Evolutionary conservation across 2,888 invertebrate species (phyloP).

Genomic region (Macaria liturata): DNA sequence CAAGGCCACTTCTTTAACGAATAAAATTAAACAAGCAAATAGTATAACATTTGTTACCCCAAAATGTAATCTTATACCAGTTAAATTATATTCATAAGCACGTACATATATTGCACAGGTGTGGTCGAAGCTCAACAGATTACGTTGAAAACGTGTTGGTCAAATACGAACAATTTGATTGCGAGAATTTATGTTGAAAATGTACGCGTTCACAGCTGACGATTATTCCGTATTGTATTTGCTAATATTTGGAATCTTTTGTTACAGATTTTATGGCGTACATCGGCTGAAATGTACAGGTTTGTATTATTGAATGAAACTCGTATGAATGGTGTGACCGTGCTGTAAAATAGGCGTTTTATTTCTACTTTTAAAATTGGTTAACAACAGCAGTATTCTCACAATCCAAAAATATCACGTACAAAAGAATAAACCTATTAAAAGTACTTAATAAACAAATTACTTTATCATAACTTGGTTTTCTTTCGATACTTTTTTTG

Average conservation of each 20-base stretch:
- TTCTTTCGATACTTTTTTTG: too few species aligned
- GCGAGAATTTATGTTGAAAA: conserved; percentile 19
- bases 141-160: conserved; percentile 27
- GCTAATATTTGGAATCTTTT: conserved; percentile 25
- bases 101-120: conserved; percentile 1
- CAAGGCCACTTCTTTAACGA: too few species aligned
- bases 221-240: conserved; percentile 20
- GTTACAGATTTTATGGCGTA: conserved; percentile 36
- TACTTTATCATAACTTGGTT: too few species aligned
- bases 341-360: too few species aligned
- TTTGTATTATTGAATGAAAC: conserved; percentile 11
- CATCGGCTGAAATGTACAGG: conserved; percentile 34
- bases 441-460: too few species aligned
- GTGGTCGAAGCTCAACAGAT: conserved; percentile 19
- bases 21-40: too few species aligned
- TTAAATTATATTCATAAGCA: not conserved
- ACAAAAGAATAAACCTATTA: too few species aligned
- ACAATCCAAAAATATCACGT: too few species aligned
- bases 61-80: not conserved
- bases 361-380: too few species aligned
- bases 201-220: conserved; percentile 10
- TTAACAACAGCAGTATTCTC: too few species aligned
- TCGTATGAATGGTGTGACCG: too few species aligned
- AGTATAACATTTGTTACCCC: too few species aligned
- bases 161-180: conserved; percentile 29